Percentiles rank a stretch among this genome's conserved stretches.
Conservation (phyloP, 2,113 vertebrate genomes). For the Heptranchias perlo region DNA sequence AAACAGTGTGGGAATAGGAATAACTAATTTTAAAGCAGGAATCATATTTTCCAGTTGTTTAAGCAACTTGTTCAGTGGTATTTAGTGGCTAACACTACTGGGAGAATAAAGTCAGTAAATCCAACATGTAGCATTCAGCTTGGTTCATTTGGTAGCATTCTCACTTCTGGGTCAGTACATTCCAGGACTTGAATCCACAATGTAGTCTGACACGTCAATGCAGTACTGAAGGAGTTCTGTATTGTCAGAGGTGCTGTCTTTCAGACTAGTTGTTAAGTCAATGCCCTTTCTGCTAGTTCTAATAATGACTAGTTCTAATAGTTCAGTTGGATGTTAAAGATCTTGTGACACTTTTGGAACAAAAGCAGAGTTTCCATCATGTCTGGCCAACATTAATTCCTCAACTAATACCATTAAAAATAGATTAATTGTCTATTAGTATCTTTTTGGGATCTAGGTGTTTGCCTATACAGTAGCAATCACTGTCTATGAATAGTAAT, state of each 20-base stretch:
- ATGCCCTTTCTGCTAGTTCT: neutral
- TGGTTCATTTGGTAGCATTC: neutral
- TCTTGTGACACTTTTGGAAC: neutral
- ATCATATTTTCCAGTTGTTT: neutral
- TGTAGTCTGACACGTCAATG: neutral
- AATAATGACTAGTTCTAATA: too few species aligned
- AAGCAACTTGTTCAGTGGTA: neutral
- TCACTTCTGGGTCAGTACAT: neutral
- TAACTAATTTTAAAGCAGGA: neutral
- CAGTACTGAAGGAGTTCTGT: neutral
- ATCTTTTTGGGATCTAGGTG: neutral
- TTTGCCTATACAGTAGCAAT: neutral
- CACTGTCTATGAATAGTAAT: neutral
- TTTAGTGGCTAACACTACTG: neutral
- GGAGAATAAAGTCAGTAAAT: neutral
- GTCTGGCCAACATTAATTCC: neutral
- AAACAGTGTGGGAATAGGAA: neutral
- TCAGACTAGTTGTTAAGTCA: neutral
- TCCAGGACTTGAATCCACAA: neutral
- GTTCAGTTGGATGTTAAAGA: neutral
- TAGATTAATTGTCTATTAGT: neutral
- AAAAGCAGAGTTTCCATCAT: neutral
- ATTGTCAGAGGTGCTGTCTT: neutral
- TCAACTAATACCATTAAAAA: neutral
- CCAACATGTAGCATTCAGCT: neutral